Conservation (phyloP, 2,888 invertebrate species). For the Nomada ferruginata region DNA sequence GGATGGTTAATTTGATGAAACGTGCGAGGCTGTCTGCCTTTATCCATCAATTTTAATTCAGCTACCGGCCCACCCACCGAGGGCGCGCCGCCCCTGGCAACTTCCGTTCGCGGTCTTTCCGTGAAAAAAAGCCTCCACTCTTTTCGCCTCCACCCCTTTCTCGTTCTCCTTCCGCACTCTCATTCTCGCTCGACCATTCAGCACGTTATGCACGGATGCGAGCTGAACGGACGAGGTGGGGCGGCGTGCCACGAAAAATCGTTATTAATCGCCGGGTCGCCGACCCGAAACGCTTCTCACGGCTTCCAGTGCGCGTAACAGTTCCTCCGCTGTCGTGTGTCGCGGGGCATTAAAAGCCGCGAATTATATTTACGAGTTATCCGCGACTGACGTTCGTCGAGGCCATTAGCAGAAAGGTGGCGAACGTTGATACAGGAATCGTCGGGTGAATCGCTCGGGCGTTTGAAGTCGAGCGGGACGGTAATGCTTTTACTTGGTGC, state of each 20-base stretch:
- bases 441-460: constrained; percentile 8
- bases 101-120: constrained; percentile 71
- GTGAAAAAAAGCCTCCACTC: constrained; percentile 58
- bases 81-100: constrained; percentile 71
- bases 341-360: constrained; percentile 66
- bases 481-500: constrained; percentile 53
- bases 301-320: constrained; percentile 39
- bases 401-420: constrained; percentile 63
- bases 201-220: constrained; percentile 62
- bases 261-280: constrained; percentile 74
- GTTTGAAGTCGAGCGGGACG: constrained; percentile 53
- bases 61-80: constrained; percentile 65
- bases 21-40: constrained; percentile 68
- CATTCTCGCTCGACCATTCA: constrained; percentile 51
- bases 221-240: constrained; percentile 38
- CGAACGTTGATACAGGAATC: constrained; percentile 33
- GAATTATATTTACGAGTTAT: constrained; percentile 76
- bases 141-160: constrained; percentile 8
- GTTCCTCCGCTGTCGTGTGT: constrained; percentile 44
- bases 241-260: constrained; percentile 68
- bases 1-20: constrained; percentile 68
- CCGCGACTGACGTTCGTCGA: constrained; percentile 59
- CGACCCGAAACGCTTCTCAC: constrained; percentile 62
- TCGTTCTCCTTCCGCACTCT: constrained; percentile 42
- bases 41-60: constrained; percentile 73